Conservation (phyloP, 2,797 vertebrate genomes). For the Myotis myotis region DNA sequence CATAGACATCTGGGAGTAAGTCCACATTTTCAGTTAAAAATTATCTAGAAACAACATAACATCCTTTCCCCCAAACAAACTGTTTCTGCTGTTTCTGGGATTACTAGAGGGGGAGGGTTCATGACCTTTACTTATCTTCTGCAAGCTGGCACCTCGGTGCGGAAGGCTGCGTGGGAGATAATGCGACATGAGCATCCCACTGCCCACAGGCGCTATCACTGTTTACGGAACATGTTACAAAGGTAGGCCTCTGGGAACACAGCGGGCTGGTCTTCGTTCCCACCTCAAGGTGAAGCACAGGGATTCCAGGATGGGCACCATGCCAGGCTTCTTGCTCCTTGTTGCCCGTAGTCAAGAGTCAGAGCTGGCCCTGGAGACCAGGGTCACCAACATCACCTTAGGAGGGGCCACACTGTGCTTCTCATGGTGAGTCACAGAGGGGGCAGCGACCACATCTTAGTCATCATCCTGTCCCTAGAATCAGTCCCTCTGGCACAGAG, state of each 20-base stretch:
- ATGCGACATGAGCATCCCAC: neutral
- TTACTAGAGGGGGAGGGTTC: neutral
- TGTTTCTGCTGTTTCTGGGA: neutral
- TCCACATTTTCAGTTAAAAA: constrained; percentile 58
- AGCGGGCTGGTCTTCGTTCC: neutral
- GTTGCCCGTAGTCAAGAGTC: neutral
- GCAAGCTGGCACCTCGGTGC: neutral
- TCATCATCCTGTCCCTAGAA: neutral
- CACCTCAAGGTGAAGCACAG: neutral
- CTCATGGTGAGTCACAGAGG: neutral
- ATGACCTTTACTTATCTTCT: constrained; percentile 3
- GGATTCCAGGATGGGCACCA: neutral
- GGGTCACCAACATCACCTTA: neutral
- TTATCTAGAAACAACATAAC: constrained; percentile 55
- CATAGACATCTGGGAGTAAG: neutral
- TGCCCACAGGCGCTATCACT: neutral
- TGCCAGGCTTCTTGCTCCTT: neutral
- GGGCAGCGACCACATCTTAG: neutral
- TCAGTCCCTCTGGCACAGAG: neutral
- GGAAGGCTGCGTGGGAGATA: neutral
- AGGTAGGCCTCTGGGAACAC: neutral
- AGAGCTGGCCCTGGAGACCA: neutral
- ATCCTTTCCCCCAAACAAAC: constrained; percentile 17
- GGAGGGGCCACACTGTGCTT: neutral
- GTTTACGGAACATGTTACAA: neutral